phyloP scores from a whole-genome alignment of 2,888 invertebrate genomes.

The Parnassius apollo region DNA sequence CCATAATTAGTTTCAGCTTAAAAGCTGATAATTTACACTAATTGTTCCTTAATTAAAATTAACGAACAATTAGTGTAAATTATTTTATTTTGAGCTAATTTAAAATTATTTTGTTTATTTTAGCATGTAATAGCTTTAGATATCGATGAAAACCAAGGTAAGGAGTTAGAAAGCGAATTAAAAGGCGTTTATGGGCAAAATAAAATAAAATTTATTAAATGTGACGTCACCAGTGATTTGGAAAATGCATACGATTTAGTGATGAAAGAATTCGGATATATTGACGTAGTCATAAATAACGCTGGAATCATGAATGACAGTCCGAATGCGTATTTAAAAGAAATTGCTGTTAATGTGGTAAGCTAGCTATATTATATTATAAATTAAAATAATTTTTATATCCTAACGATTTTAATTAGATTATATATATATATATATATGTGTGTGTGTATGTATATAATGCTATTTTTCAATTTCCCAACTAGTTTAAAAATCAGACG shows the following conservation, averaged over 20 bases:
- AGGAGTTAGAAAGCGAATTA: constrained; percentile 42
- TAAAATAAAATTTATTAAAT: constrained; percentile 46
- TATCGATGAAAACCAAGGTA: constrained; percentile 40
- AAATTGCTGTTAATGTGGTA: constrained; percentile 64
- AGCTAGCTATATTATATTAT: constrained; percentile 31
- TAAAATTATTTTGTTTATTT: constrained; percentile 26
- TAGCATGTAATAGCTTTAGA: constrained; percentile 56
- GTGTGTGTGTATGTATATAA: too few relatives aligned
- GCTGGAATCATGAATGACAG: constrained; percentile 66
- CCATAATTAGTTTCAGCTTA: too few relatives aligned
- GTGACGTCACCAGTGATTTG: constrained; percentile 46
- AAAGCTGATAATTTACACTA: too few relatives aligned
- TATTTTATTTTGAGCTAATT: background rate
- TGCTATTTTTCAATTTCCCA: too few relatives aligned
- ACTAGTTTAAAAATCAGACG: too few relatives aligned
- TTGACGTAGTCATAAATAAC: constrained; percentile 62
- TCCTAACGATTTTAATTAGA: too few relatives aligned
- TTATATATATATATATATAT: too few relatives aligned
- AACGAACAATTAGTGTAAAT: background rate
- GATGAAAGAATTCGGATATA: constrained; percentile 46
- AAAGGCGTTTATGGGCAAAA: constrained; percentile 42
- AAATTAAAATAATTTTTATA: background rate
- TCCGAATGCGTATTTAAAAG: constrained; percentile 49
- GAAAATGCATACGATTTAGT: constrained; percentile 36
- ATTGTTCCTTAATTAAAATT: background rate